phyloP scores from a whole-genome alignment of 2,888 invertebrate genomes.

The Ischnus inquisitorius region DNA sequence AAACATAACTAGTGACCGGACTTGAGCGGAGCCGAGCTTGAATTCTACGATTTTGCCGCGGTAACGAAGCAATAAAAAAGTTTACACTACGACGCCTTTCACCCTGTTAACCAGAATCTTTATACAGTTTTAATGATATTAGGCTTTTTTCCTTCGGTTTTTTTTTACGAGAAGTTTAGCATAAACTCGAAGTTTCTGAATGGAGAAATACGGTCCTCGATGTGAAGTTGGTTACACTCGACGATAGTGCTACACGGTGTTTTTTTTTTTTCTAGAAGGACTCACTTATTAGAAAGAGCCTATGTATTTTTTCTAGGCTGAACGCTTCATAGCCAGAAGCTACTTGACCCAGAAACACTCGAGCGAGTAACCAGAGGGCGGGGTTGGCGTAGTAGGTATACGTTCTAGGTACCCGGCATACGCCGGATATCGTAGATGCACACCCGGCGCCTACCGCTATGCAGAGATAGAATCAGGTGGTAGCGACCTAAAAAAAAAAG shows the following conservation, averaged over 20 bases:
- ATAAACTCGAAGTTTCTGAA: slow-evolving; percentile 22
- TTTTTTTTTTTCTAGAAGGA: slow-evolving; percentile 35
- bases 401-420: slow-evolving; percentile 1
- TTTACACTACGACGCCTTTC: slow-evolving; percentile 14
- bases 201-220: slow-evolving; percentile 16
- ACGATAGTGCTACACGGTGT: slow-evolving; percentile 15
- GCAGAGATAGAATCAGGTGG: slow-evolving; percentile 68
- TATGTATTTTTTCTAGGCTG: slow-evolving; percentile 22
- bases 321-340: slow-evolving; percentile 40
- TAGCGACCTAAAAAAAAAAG: slow-evolving; percentile 53
- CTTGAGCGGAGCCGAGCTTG: neutral
- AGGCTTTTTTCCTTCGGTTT: no score
- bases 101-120: slow-evolving; percentile 5
- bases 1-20: neutral
- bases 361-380: neutral
- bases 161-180: neutral
- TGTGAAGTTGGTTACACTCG: neutral
- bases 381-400: slow-evolving; percentile 8
- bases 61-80: slow-evolving; percentile 15
- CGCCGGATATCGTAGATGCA: neutral
- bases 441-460: slow-evolving; percentile 19
- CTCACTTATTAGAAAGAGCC: neutral
- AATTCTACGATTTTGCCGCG: neutral
- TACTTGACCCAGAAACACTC: slow-evolving; percentile 74
- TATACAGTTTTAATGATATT: neutral